A percentile compares a stretch with the other conserved stretches of the same genome.
Evolutionary conservation across 2,797 vertebrate genomes (phyloP).

Genomic region (Pagetopsis macropterus): DNA sequence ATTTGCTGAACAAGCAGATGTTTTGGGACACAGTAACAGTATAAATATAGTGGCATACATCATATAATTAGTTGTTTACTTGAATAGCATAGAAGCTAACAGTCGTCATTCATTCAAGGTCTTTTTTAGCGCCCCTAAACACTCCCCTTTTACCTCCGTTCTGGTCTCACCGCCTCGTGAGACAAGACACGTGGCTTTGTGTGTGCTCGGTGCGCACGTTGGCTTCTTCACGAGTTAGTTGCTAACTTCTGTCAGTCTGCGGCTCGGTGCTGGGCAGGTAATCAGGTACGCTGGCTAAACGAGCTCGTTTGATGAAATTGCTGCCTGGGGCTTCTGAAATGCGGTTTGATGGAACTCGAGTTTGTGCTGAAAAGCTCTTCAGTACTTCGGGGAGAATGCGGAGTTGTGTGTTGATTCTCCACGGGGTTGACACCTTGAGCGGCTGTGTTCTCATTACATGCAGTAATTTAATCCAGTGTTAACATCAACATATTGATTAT

Average conservation of each 20-base stretch:
- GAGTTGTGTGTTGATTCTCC: conserved; percentile 1
- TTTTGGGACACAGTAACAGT: not conserved
- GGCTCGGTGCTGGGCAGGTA: not conserved
- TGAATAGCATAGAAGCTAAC: no score
- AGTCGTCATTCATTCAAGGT: not conserved
- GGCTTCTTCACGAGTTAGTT: not conserved
- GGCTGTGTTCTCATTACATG: conserved; percentile 28
- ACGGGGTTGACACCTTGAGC: conserved; percentile 5
- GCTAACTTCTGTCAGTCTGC: not conserved
- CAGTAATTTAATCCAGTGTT: conserved; percentile 39
- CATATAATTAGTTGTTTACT: not conserved
- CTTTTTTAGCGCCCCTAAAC: not conserved
- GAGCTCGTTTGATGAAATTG: not conserved
- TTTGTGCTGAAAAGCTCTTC: not conserved
- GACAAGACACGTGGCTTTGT: not conserved
- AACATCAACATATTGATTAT: conserved; percentile 54
- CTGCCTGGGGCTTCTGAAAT: not conserved
- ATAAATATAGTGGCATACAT: not conserved
- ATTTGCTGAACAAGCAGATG: not conserved
- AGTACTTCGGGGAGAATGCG: not conserved
- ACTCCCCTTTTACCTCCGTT: not conserved
- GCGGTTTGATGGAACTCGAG: not conserved
- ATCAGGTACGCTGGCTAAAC: not conserved
- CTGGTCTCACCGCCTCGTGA: not conserved
- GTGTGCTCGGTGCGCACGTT: not conserved